Conservation (phyloP, 23 tunicate genomes). For the Botrylloides violaceus region DNA sequence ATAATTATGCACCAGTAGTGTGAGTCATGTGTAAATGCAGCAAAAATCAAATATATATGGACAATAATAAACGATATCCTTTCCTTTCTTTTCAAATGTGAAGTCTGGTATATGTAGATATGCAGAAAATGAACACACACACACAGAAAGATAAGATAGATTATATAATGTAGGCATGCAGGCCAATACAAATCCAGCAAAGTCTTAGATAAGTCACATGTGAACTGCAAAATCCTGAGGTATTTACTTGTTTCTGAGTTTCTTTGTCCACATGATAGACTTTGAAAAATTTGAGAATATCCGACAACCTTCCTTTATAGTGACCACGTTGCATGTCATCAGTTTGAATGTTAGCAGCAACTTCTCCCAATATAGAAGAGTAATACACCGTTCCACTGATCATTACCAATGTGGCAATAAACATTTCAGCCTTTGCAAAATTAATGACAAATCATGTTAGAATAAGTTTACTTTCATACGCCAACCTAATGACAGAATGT, state of each 20-base stretch:
- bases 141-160: background rate
- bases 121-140: too few species aligned
- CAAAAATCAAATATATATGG: too few species aligned
- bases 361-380: constrained; percentile 65
- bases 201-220: background rate
- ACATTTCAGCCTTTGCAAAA: constrained; percentile 57
- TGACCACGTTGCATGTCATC: constrained; percentile 66
- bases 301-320: constrained; percentile 53
- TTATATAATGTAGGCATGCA: background rate
- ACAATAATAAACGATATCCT: too few species aligned
- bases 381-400: constrained; percentile 55
- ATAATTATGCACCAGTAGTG: too few species aligned
- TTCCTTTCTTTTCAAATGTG: too few species aligned
- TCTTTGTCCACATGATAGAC: constrained; percentile 60
- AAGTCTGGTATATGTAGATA: too few species aligned
- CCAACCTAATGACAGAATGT: too few species aligned
- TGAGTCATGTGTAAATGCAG: too few species aligned
- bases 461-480: too few species aligned
- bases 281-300: constrained; percentile 80
- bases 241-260: constrained; percentile 67
- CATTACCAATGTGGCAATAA: constrained; percentile 37
- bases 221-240: too few species aligned
- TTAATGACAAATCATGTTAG: too few species aligned
- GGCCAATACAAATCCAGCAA: too few species aligned
- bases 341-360: constrained; percentile 81